Evolutionary conservation across 2,113 vertebrate species (phyloP).

Genomic region (Psittacula cyanocephala): DNA sequence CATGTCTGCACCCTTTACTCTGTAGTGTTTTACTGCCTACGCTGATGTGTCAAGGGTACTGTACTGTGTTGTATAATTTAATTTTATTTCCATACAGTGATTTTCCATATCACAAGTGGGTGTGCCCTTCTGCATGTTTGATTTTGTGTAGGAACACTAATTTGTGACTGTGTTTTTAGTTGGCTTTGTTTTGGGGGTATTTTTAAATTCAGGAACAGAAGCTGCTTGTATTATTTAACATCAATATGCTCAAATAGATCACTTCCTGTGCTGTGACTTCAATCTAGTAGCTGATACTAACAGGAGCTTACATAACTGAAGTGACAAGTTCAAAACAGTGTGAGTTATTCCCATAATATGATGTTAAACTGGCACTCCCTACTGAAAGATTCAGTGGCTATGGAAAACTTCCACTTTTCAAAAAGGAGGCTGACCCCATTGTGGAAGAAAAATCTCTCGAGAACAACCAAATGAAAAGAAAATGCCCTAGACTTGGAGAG

Average conservation of each 20-base stretch:
- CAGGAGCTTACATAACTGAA: background rate
- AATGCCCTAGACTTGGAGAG: background rate
- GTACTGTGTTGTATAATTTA: background rate
- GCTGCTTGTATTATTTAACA: background rate
- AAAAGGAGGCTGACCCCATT: background rate
- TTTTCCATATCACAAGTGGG: background rate
- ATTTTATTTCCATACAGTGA: background rate
- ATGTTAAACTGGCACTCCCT: background rate
- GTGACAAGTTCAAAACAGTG: background rate
- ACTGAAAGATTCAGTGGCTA: background rate
- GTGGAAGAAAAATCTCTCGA: background rate
- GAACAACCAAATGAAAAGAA: background rate
- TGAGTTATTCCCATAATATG: background rate
- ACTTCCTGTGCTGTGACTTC: background rate
- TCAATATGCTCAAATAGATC: background rate
- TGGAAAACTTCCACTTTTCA: background rate
- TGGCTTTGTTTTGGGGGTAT: background rate
- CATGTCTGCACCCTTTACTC: background rate
- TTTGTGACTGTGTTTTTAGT: background rate
- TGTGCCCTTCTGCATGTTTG: background rate
- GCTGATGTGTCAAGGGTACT: background rate
- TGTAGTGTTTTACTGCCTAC: background rate
- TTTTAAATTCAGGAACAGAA: background rate
- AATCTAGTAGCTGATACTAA: background rate
- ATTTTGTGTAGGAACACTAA: background rate